phyloP scores from a whole-genome alignment of 2,888 invertebrate genomes.

The Eupithecia exiguata region DNA sequence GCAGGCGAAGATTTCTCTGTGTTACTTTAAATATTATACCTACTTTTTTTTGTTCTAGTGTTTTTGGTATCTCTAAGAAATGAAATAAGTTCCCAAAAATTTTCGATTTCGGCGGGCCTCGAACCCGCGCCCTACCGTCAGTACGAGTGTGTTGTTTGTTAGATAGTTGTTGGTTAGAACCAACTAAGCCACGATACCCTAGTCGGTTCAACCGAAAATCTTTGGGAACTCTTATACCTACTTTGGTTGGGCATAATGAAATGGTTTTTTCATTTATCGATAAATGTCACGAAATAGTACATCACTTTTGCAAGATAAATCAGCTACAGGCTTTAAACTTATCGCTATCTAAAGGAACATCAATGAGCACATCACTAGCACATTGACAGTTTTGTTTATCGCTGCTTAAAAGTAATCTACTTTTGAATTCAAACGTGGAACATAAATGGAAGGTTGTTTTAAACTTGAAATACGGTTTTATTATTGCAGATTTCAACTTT shows the following conservation, averaged over 20 bases:
- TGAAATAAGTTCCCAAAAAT: too few species aligned
- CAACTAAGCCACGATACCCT: too few species aligned
- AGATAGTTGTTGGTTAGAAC: too few species aligned
- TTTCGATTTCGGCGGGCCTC: too few species aligned
- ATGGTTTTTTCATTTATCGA: background rate
- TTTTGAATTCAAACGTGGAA: slow-evolving; percentile 46
- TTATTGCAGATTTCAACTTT: slow-evolving; percentile 27
- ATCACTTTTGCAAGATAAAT: slow-evolving; percentile 21
- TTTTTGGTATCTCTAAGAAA: too few species aligned
- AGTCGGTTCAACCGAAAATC: too few species aligned
- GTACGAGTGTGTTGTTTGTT: too few species aligned
- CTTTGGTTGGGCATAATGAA: background rate
- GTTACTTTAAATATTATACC: background rate
- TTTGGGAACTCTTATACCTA: too few species aligned
- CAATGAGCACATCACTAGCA: slow-evolving; percentile 53
- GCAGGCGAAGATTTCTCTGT: too few species aligned
- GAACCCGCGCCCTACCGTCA: too few species aligned
- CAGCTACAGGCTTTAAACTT: background rate
- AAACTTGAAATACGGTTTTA: slow-evolving; percentile 29
- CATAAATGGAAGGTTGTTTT: slow-evolving; percentile 33
- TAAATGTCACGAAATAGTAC: background rate
- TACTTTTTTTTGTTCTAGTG: too few species aligned
- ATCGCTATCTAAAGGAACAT: slow-evolving; percentile 56
- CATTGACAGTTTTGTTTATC: slow-evolving; percentile 67
- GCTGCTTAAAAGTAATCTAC: slow-evolving; percentile 46